Conservation (phyloP, 2,888 invertebrate species). For the Zaprionus bogoriensis region DNA sequence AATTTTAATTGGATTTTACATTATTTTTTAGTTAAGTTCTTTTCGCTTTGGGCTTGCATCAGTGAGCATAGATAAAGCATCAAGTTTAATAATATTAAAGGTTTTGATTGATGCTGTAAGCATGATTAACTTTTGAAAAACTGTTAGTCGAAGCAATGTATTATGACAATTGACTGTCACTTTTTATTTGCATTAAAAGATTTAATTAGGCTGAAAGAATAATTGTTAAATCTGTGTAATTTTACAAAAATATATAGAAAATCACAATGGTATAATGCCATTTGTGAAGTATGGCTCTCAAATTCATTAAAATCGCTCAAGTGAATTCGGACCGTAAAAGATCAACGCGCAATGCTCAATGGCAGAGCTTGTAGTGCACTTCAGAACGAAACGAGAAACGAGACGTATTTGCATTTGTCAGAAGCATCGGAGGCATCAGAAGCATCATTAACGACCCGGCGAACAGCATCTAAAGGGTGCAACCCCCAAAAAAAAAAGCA, state of each 20-base stretch:
- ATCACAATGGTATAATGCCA: neutral
- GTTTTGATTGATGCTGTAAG: neutral
- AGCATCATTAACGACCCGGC: slow-evolving; percentile 67
- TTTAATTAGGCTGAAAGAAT: neutral
- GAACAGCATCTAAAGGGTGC: slow-evolving; percentile 47
- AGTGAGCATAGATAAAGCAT: neutral
- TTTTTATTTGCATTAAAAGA: neutral
- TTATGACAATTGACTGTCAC: neutral
- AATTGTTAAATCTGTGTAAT: neutral
- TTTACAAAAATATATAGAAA: too few species aligned
- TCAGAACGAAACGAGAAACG: slow-evolving; percentile 40
- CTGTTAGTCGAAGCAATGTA: neutral
- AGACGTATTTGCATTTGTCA: slow-evolving; percentile 44
- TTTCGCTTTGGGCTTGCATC: neutral
- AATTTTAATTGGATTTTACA: slow-evolving; percentile 57
- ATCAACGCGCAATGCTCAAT: slow-evolving; percentile 43
- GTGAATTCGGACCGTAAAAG: slow-evolving; percentile 28
- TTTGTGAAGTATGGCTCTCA: neutral
- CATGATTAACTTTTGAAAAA: neutral
- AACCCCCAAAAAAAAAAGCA: slow-evolving; percentile 30
- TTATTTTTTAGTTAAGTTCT: slow-evolving; percentile 4
- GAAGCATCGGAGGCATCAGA: too few species aligned
- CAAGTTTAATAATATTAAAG: neutral
- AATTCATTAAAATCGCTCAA: neutral
- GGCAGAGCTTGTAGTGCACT: slow-evolving; percentile 41